These are phyloP conservation scores for Marmota monax DNA, from an alignment of 2,113 vertebrate genomes.

Conservation along the genomic window DNA sequence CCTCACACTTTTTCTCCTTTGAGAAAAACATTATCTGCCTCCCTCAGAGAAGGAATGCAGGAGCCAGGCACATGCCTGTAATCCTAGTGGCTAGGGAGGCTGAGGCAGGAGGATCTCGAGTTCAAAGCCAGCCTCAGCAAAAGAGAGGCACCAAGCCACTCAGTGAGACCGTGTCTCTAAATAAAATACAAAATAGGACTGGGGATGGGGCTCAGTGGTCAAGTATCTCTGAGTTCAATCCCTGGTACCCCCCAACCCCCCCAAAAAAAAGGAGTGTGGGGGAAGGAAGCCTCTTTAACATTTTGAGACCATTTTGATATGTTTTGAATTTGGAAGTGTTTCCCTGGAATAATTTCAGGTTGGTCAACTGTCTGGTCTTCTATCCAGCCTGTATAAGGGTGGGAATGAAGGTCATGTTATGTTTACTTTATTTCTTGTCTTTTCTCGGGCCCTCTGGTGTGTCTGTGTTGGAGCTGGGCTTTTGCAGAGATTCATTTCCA, in stretches of 20 bases:
- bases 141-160: too few species aligned
- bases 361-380: neutral
- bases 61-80: too few species aligned
- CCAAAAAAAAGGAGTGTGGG: too few species aligned
- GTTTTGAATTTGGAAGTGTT: neutral
- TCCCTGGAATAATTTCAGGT: neutral
- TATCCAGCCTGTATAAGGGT: neutral
- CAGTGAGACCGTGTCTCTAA: too few species aligned
- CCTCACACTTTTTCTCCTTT: rapidly evolving
- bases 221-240: too few species aligned
- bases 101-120: too few species aligned
- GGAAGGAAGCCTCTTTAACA: neutral
- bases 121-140: too few species aligned
- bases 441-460: neutral
- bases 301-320: neutral
- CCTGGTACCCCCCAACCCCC: too few species aligned
- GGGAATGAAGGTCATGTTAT: neutral
- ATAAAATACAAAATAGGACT: too few species aligned
- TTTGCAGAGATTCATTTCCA: neutral
- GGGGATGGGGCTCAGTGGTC: too few species aligned
- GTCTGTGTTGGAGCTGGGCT: neutral
- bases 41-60: neutral
- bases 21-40: neutral
- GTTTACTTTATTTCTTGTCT: neutral
- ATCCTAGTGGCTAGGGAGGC: too few species aligned